These are phyloP conservation scores for Chlamydotis undulata DNA, from an alignment of 2,113 vertebrate genomes.

Conservation along the genomic window DNA sequence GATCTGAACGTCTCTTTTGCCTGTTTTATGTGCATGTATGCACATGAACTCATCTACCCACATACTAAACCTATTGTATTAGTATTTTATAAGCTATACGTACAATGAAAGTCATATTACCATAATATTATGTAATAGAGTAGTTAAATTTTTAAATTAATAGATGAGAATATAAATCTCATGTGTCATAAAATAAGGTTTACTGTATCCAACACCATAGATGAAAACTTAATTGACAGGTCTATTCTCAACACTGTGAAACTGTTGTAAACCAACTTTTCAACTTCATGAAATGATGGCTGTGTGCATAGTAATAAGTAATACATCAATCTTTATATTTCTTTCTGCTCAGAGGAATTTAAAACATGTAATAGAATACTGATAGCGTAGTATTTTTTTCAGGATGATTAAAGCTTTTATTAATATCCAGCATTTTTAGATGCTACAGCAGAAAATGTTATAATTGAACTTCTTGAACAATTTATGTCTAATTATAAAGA, in stretches of 20 bases:
- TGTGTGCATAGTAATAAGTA: neutral
- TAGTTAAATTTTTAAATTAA: neutral
- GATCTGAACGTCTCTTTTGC: neutral
- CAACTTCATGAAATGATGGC: neutral
- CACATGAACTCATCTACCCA: neutral
- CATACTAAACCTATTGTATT: neutral
- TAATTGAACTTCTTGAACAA: neutral
- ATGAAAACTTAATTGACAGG: neutral
- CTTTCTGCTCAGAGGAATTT: neutral
- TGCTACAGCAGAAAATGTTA: neutral
- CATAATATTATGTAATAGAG: neutral
- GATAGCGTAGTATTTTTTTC: neutral
- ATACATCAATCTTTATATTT: neutral
- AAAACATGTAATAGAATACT: neutral
- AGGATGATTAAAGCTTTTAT: constrained; percentile 25
- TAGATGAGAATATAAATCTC: neutral
- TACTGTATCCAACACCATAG: neutral
- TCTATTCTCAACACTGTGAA: neutral
- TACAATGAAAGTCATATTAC: neutral
- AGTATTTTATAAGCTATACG: neutral
- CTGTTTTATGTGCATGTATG: neutral
- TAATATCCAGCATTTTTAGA: constrained; percentile 11
- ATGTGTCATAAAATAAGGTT: neutral
- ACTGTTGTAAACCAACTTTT: neutral
- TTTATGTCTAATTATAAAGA: constrained; percentile 44